Evolutionary conservation across 1,140 invertebrate genomes (phyloP).

Genomic region (Aphidius ervi): DNA sequence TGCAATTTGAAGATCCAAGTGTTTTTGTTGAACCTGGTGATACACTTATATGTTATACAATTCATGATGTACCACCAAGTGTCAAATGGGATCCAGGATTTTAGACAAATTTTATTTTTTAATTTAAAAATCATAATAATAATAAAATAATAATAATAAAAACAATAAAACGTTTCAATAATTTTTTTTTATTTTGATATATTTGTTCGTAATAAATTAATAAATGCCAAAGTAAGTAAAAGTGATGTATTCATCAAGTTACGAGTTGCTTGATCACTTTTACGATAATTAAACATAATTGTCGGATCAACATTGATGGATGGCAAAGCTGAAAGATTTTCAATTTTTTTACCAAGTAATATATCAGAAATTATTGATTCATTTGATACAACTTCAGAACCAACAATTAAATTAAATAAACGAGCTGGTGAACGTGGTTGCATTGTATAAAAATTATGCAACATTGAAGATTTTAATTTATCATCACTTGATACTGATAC

Average conservation of each 20-base stretch:
- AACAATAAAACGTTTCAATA: neutral
- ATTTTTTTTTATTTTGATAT: neutral
- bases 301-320: neutral
- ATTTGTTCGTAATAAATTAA: neutral
- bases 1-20: slow-evolving; percentile 65
- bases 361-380: slow-evolving; percentile 7
- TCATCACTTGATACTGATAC: neutral
- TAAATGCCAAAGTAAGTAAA: slow-evolving; percentile 14
- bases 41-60: slow-evolving; percentile 71
- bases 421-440: slow-evolving; percentile 13
- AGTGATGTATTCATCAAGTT: slow-evolving; percentile 19
- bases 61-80: slow-evolving; percentile 59
- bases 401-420: slow-evolving; percentile 17
- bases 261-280: neutral
- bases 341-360: neutral
- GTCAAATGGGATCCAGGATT: slow-evolving; percentile 85
- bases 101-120: slow-evolving; percentile 40
- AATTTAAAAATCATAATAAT: neutral
- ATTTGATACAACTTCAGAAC: slow-evolving; percentile 18
- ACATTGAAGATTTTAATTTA: neutral
- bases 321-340: neutral
- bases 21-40: slow-evolving; percentile 73
- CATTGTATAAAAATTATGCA: slow-evolving; percentile 18
- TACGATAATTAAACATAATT: slow-evolving; percentile 9
- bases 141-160: neutral